Evolutionary conservation across 2,113 vertebrate species (phyloP).

Genomic region (Gobiocypris rarus): DNA sequence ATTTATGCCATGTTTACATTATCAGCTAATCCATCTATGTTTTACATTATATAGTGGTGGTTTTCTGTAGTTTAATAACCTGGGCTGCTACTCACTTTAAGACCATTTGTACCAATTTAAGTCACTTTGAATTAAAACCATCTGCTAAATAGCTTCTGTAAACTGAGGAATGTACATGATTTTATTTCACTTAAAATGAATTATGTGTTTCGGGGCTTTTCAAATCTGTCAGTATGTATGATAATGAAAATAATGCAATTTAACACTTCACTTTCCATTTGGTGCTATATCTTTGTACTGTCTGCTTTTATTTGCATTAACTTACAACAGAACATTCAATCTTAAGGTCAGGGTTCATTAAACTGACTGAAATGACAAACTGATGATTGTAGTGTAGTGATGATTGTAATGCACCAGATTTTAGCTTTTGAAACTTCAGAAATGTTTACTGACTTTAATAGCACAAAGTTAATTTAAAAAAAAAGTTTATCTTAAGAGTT

Average conservation of each 20-base stretch:
- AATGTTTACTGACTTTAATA: background rate
- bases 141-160: slow-evolving; percentile 1
- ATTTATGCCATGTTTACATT: slow-evolving; percentile 18
- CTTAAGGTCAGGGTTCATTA: background rate
- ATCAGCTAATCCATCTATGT: background rate
- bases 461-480: background rate
- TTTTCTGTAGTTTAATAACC: background rate
- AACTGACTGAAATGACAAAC: background rate
- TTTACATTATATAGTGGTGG: background rate
- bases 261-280: background rate
- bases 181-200: background rate
- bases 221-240: background rate
- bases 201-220: background rate
- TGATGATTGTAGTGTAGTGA: background rate
- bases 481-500: background rate
- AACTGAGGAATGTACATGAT: background rate
- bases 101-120: background rate
- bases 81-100: slow-evolving; percentile 1
- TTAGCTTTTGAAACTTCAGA: background rate
- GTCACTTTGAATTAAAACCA: background rate
- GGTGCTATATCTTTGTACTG: background rate
- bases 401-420: background rate
- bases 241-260: slow-evolving; percentile 11
- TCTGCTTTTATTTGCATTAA: slow-evolving; percentile 22
- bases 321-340: background rate